Evolutionary conservation across 2,888 invertebrate species (phyloP).

Genomic region (Zygaena filipendulae): DNA sequence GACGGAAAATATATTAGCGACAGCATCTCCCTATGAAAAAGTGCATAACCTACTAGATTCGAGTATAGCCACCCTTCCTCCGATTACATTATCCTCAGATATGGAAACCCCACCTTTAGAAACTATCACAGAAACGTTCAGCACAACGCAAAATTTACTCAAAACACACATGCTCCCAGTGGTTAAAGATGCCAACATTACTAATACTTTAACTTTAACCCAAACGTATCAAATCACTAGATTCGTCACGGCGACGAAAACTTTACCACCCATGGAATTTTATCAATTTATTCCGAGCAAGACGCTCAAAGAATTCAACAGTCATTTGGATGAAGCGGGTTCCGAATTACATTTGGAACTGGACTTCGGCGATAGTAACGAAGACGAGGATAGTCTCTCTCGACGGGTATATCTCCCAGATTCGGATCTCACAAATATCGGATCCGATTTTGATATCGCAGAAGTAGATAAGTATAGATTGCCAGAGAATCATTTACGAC

Average conservation of each 20-base stretch:
- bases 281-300: constrained; percentile 89
- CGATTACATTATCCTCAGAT: constrained; percentile 79
- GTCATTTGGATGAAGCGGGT: constrained; percentile 88
- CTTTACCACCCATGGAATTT: constrained; percentile 86
- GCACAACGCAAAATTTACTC: constrained; percentile 87
- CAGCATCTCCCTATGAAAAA: constrained; percentile 79
- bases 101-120: constrained; percentile 88
- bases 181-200: constrained; percentile 77
- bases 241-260: constrained; percentile 90
- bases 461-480: constrained; percentile 74
- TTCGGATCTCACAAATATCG: constrained; percentile 77
- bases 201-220: constrained; percentile 82
- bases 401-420: constrained; percentile 71
- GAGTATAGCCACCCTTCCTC: constrained; percentile 84
- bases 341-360: constrained; percentile 87
- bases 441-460: constrained; percentile 76
- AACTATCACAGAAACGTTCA: constrained; percentile 90
- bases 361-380: constrained; percentile 85
- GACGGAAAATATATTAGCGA: constrained; percentile 88
- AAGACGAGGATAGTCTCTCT: constrained; percentile 63
- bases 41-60: constrained; percentile 76
- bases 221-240: constrained; percentile 91
- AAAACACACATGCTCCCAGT: constrained; percentile 92
- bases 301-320: constrained; percentile 89
- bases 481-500: constrained; percentile 62